A percentile compares a stretch with the other conserved stretches of the same genome.
Evolutionary conservation across 2,797 vertebrate species (phyloP).

Genomic region (Oreochromis mossambicus): DNA sequence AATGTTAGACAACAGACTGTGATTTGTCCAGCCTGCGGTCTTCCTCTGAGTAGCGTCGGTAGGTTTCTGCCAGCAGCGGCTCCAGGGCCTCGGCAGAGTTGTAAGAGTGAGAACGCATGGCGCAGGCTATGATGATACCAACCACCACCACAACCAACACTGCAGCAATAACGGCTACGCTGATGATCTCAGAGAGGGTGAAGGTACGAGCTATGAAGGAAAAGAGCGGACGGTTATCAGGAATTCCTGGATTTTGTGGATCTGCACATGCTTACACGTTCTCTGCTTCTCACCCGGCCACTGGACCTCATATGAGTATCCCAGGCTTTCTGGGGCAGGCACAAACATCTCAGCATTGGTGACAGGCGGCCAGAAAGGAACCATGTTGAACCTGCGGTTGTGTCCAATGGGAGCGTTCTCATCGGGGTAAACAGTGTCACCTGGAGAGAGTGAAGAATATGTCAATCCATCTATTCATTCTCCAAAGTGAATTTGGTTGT

Average conservation of each 20-base stretch:
- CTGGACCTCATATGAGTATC: slow-evolving; percentile 90
- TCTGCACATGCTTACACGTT: background rate
- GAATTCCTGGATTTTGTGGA: background rate
- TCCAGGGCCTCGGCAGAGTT: slow-evolving; percentile 78
- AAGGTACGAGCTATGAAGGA: slow-evolving; percentile 72
- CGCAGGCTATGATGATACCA: slow-evolving; percentile 77
- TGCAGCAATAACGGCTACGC: slow-evolving; percentile 83
- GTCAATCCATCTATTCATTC: background rate
- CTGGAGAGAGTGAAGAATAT: slow-evolving; percentile 60
- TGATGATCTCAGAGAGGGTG: slow-evolving; percentile 87
- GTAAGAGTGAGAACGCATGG: slow-evolving; percentile 73
- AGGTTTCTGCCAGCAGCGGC: slow-evolving; percentile 87
- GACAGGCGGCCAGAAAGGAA: slow-evolving; percentile 97
- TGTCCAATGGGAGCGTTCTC: slow-evolving; percentile 95
- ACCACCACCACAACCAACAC: slow-evolving; percentile 82
- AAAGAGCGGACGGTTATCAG: background rate
- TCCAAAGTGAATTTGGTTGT: background rate
- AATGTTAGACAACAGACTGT: slow-evolving; percentile 80
- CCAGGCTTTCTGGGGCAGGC: slow-evolving; percentile 84
- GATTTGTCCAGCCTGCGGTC: slow-evolving; percentile 77
- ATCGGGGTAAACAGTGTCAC: slow-evolving; percentile 84
- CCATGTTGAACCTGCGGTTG: slow-evolving; percentile 93
- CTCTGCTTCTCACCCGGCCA: slow-evolving; percentile 85
- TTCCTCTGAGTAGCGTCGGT: slow-evolving; percentile 85
- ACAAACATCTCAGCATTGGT: slow-evolving; percentile 95